These are phyloP conservation scores for Chrysaora quinquecirrha DNA, from an alignment of 30 jellyfish, hydroid and myxozoan genomes.

Conservation along the genomic window DNA sequence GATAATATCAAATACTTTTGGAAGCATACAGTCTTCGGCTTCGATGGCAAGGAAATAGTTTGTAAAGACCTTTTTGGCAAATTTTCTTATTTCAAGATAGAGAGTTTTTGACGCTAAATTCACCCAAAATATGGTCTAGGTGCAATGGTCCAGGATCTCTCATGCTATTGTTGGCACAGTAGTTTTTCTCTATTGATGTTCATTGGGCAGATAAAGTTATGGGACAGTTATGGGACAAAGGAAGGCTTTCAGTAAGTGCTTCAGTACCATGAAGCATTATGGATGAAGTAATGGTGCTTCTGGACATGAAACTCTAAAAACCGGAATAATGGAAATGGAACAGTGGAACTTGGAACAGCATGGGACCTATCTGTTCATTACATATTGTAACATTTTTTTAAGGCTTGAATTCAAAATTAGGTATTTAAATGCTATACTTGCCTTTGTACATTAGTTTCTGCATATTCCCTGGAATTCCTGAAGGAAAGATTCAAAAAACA, in stretches of 20 bases:
- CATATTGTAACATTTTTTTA: background rate
- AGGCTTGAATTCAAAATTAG: background rate
- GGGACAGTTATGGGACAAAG: too few relatives aligned
- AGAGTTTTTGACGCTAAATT: too few relatives aligned
- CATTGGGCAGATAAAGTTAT: background rate
- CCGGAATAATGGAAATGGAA: background rate
- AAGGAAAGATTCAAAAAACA: background rate
- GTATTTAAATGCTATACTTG: background rate
- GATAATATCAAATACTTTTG: background rate
- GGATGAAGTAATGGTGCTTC: background rate
- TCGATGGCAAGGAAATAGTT: background rate
- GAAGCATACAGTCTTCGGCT: too few relatives aligned
- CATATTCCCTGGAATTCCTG: constrained; percentile 81
- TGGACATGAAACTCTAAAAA: background rate
- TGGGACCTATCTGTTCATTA: too few relatives aligned
- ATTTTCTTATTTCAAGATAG: background rate
- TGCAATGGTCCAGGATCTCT: background rate
- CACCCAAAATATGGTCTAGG: background rate
- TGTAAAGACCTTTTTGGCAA: background rate
- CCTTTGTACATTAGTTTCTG: constrained; percentile 87
- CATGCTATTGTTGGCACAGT: background rate
- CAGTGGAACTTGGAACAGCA: too few relatives aligned
- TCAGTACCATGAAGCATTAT: background rate
- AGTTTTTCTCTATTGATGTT: too few relatives aligned
- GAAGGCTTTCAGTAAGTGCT: too few relatives aligned